Evolutionary conservation across 53 echinoderm and acorn worm genomes (phyloP), one percentile per base, ranked within the genome.

Genomic region (Holothuria leucospilota): DNA sequence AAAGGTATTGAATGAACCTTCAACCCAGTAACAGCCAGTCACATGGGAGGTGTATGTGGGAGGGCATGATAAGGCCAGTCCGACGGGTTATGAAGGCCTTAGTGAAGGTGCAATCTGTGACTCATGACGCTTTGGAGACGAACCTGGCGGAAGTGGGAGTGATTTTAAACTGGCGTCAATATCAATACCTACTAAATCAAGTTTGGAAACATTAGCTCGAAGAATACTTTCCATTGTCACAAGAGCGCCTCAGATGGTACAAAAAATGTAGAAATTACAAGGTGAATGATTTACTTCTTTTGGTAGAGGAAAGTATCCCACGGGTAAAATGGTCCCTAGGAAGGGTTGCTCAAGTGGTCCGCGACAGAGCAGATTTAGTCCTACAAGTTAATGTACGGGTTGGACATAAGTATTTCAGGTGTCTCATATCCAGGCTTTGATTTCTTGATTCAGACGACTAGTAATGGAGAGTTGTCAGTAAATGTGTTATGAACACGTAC

Each of bases 151-250:
- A 92, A 68, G 92, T 89, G 5, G 92, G 86, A 46, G 87, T 78
- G 29, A 90, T 90, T 51, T 38, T 93, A 13, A 93, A 93, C 23
- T 92, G 89, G 92, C 69, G 84, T 15, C 86, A 92, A 68, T 78
- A 42, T n/a, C 92, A 89, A 53, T 85, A 86, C 40, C 51, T 86
- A 3, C 82, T 82, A 15, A 77, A 89, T 21, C 73, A 85, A 41
- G 89, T 89, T 63, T 89, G 92, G 92, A 79, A 29, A 41, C 13
- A 81, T 27, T 92, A 82, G 88, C 66, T 86, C 7, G 63, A 69
- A 62, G 89, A 89, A 71, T 92, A 89, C 51, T 39, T 89, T 16
- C 89, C 89, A 2, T 73, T 89, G 15, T 49, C 86, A 10, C 89
- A 89, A 68, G 66, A 77, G 24, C 85, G 89, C 24, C 89, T 87